Evolutionary conservation across 2,797 vertebrate genomes (phyloP).

Genomic region (Alca torda): DNA sequence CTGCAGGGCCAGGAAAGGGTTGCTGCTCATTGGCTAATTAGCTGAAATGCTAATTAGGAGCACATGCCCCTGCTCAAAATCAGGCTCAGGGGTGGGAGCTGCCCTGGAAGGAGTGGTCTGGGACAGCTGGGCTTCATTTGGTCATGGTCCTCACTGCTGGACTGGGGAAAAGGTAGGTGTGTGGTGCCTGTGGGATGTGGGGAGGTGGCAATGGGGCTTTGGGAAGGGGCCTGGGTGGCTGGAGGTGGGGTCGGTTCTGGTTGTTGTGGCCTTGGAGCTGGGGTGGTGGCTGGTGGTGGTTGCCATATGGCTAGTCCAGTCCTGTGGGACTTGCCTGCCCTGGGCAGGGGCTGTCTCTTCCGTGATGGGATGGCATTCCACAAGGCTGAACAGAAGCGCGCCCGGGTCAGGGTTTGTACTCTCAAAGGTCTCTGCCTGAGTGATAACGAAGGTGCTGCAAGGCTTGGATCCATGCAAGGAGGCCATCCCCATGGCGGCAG

Average conservation of each 20-base stretch:
- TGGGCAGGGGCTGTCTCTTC: neutral
- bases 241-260: too few relatives aligned
- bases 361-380: accelerated
- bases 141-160: accelerated
- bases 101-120: neutral
- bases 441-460: accelerated
- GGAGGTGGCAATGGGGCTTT: accelerated
- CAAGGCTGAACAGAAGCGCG: accelerated
- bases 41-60: neutral
- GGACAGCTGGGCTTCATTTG: accelerated
- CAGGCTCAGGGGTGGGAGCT: accelerated
- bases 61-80: neutral
- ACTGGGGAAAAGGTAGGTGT: accelerated
- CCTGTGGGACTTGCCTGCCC: accelerated
- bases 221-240: neutral
- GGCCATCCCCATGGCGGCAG: accelerated
- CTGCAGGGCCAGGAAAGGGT: neutral
- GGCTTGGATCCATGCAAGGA: accelerated
- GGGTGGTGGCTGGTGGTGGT: neutral
- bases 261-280: neutral
- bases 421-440: too few relatives aligned
- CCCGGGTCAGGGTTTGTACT: neutral
- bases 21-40: neutral
- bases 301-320: accelerated
- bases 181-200: accelerated